Base-by-base conservation (phyloP, 2,113 vertebrate genomes). In the Phoxinus phoxinus region DNA sequence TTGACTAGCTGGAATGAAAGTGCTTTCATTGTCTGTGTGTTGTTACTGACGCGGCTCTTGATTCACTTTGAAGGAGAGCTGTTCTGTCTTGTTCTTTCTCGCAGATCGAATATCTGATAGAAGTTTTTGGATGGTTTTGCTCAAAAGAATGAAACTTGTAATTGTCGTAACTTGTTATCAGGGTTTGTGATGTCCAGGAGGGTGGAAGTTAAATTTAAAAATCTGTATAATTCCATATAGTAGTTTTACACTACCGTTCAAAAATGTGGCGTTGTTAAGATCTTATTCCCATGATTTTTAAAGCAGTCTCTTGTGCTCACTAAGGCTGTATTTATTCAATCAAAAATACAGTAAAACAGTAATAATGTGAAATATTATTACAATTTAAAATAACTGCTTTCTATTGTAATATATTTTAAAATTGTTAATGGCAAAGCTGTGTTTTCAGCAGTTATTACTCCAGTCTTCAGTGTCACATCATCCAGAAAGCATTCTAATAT, bases 1-100 rank as follows among this genome's bases (percentile, higher is more conserved):
- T 23, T 5, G 27, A 58, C 80, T 48, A 17, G 80, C 27, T 75
- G 84, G 84, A 90, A 89, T 89, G 88, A 84, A 74, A 74, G 41
- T 27, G 0, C 3, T 65, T 88, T 90, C 75, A 27, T 12, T 56
- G 13, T 25, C 0, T 81, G 13, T n/a, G 17, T 32, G 41, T 21
- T 4, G 4, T 51, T 63, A 25, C 7, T 61, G 77, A 37, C 3
- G 10, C 1, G 25, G 27, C 51, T 80, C 13, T 63, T 63, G 17
- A 9, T 81, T 67, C 4, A 32, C 59, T 30, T 32, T 51, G 41
- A 15, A 48, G 44, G 21, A 65, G 9, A 35, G 78, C 78, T 65
- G 61, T 51, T 1, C 37, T 6, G 78, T 65, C 58, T 30, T 81
- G 15, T 67, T 67, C n/a, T 51, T 41, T 35, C 30, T 58, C 1